Conservation (phyloP, 1,140 invertebrate species). For the Watersipora subatra region DNA sequence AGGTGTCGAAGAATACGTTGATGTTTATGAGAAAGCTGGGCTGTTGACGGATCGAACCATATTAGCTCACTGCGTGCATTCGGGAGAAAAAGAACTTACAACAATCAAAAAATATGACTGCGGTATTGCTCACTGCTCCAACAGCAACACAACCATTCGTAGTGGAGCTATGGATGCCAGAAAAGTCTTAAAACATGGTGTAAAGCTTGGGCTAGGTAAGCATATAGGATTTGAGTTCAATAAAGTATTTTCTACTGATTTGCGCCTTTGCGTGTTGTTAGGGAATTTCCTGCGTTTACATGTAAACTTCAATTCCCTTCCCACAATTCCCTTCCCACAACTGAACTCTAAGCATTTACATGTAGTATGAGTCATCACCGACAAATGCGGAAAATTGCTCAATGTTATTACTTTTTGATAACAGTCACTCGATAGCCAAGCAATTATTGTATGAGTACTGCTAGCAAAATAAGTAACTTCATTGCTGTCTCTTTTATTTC, state of each 20-base stretch:
- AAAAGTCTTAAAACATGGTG: slow-evolving; percentile 47
- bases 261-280: too few relatives aligned
- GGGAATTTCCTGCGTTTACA: too few relatives aligned
- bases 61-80: slow-evolving; percentile 66
- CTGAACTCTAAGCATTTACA: too few relatives aligned
- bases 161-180: slow-evolving; percentile 69
- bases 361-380: too few relatives aligned
- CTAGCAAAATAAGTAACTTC: too few relatives aligned
- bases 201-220: slow-evolving; percentile 67
- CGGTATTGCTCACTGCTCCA: slow-evolving; percentile 68
- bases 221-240: background rate
- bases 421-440: too few relatives aligned
- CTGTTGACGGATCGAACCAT: slow-evolving; percentile 58
- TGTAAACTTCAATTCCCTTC: too few relatives aligned
- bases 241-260: background rate
- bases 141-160: slow-evolving; percentile 63
- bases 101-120: slow-evolving; percentile 49
- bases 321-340: too few relatives aligned
- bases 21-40: slow-evolving; percentile 59
- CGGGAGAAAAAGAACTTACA: slow-evolving; percentile 56
- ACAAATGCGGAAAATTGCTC: too few relatives aligned
- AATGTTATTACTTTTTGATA: too few relatives aligned
- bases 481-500: too few relatives aligned
- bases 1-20: slow-evolving; percentile 50
- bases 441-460: too few relatives aligned